A percentile compares a stretch with the other conserved stretches of the same genome.
phyloP scores from a whole-genome alignment of 2,888 invertebrate genomes.

The Epinotia brunnichana region DNA sequence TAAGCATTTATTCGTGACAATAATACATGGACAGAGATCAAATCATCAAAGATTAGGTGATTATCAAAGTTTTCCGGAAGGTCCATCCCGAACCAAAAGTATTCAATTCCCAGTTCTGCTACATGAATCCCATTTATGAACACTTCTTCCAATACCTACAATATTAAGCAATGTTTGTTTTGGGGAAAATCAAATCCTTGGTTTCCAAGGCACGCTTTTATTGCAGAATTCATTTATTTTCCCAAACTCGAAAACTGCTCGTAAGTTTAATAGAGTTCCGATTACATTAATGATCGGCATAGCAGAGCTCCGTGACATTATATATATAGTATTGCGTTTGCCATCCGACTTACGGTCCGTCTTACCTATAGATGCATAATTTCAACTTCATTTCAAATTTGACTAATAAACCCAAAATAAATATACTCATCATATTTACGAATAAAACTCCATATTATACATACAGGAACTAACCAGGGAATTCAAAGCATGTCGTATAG shows the following conservation, averaged over 20 bases:
- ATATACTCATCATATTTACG: neutral
- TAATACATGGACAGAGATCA: too few species aligned
- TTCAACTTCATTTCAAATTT: neutral
- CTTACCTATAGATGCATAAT: neutral
- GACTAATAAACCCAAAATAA: neutral
- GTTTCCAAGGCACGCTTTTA: neutral
- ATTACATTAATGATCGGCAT: neutral
- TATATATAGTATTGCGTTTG: neutral
- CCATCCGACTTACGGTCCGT: neutral
- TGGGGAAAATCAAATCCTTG: neutral
- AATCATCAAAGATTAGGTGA: too few species aligned
- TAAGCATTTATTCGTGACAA: too few species aligned
- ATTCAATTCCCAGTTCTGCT: neutral
- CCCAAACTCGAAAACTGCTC: neutral
- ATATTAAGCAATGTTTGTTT: neutral
- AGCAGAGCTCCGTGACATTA: neutral
- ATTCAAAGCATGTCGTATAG: constrained; percentile 26
- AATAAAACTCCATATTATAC: too few species aligned
- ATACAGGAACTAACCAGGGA: neutral
- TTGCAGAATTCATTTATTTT: neutral
- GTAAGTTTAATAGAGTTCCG: too few species aligned
- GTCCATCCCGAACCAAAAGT: neutral
- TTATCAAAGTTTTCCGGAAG: neutral
- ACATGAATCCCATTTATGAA: neutral
- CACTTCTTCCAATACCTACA: neutral